phyloP scores from a whole-genome alignment of 2,797 vertebrate genomes.

The Mormyrops boulengeri region DNA sequence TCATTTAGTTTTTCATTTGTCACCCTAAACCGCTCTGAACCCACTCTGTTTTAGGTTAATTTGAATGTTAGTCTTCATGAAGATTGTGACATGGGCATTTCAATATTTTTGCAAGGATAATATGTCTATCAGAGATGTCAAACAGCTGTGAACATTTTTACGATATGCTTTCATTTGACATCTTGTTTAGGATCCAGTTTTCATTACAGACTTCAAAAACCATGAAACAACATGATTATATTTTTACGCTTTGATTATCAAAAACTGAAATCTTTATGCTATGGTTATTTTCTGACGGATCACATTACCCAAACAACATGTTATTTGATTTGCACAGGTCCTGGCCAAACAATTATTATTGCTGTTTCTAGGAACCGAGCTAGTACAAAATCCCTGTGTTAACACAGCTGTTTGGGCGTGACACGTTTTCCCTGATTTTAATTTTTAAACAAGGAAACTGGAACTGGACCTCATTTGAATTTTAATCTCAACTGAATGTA shows the following conservation, averaged over 20 bases:
- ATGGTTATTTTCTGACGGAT: background rate
- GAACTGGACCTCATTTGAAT: slow-evolving; percentile 11
- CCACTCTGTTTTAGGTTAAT: background rate
- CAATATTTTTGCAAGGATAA: background rate
- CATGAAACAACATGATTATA: background rate
- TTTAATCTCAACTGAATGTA: slow-evolving; percentile 11
- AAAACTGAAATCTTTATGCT: background rate
- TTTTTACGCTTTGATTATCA: background rate
- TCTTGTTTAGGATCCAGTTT: background rate
- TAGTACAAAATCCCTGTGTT: background rate
- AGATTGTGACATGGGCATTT: background rate
- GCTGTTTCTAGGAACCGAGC: background rate
- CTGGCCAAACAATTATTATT: background rate
- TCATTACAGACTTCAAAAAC: background rate
- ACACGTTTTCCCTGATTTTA: background rate
- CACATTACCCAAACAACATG: background rate
- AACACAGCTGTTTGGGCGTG: background rate
- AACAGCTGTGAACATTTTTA: background rate
- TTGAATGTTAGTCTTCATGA: background rate
- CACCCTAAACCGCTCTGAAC: background rate
- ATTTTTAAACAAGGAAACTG: background rate
- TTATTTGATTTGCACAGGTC: background rate
- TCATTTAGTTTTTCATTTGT: background rate
- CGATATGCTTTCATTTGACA: background rate
- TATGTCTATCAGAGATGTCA: background rate